Conservation (phyloP, 2,797 vertebrate genomes). For the Dallia pectoralis region DNA sequence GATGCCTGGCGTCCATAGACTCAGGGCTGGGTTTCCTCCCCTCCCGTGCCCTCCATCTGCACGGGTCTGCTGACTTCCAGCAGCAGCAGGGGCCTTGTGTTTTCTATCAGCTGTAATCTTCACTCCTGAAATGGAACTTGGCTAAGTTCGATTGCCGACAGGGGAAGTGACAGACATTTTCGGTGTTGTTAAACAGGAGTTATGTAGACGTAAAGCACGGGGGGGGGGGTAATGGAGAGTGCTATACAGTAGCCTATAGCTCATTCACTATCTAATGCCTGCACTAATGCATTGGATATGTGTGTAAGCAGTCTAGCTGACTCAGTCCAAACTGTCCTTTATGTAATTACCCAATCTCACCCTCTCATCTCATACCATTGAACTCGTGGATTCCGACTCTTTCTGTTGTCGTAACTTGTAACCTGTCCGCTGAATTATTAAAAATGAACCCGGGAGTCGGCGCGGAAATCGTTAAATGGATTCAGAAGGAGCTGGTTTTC, state of each 20-base stretch:
- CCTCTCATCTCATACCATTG: slow-evolving; percentile 8
- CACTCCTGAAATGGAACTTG: slow-evolving; percentile 24
- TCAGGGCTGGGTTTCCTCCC: background rate
- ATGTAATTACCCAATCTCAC: slow-evolving; percentile 12
- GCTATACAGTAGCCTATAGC: background rate
- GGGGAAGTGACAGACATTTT: slow-evolving; percentile 40
- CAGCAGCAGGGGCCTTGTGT: slow-evolving; percentile 18
- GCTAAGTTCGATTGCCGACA: slow-evolving; percentile 34
- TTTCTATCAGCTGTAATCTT: slow-evolving; percentile 29
- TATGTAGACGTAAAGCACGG: background rate
- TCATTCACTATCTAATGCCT: background rate
- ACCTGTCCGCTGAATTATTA: background rate
- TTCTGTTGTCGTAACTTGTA: background rate
- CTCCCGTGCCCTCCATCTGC: background rate
- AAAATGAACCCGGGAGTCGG: background rate
- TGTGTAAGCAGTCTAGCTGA: slow-evolving; percentile 6
- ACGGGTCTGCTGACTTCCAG: background rate
- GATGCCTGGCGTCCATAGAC: background rate
- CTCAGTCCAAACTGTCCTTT: slow-evolving; percentile 12
- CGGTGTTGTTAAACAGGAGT: slow-evolving; percentile 28
- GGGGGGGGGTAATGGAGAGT: background rate
- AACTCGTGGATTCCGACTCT: background rate
- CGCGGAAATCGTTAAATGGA: slow-evolving; percentile 13
- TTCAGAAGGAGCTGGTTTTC: slow-evolving; percentile 2
- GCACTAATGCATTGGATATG: background rate